Evolutionary conservation across 2,888 invertebrate species (phyloP), one percentile per base, ranked within the genome.

Genomic region (Gymnocheta viridis): DNA sequence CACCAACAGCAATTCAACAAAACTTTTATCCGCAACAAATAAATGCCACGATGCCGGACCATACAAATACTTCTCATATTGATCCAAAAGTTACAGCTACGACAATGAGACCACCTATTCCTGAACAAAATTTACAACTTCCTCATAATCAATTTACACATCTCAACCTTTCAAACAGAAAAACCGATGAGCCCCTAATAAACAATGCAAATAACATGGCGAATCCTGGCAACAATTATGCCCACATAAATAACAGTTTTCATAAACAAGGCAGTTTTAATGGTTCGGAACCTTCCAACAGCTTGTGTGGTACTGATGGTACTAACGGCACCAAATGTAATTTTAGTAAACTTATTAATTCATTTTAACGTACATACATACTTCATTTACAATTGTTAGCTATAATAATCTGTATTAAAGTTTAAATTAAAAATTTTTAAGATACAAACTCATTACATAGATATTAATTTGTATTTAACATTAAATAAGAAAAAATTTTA

Each of bases 1-100:
- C 92, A 77, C 92, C 93, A 81, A 92, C 92, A 62, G 92, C 93
- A 82, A 72, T 87, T 60, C 87, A 87, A 27, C 86, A 85, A 64
- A 85, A 83, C 73, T 85, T 85, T 44, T 87, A 88, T 83, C 81
- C 85, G 10, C 86, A 85, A 27, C 85, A 85, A 85, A 86, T 85
- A 64, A 77, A 62, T 51, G 38, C 56, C 66, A 44, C 47, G 9
- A 41, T 38, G 27, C 64, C 72, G 22, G 60, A 29, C n/a, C 19
- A 44, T 17, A 51, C 27, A 27, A 76, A 62, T 41, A 56, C 32
- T 19, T 10, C 7, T 62, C 44, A 81, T n/a, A 69, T 22, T 72
- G 51, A 24, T 32, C 62, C 64, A 44, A 86, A 80, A 60, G 29
- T 66, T 41, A 74, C 86, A 86, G 66, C 72, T 78, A 72, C 74